phyloP scores from a whole-genome alignment of 2,797 vertebrate species.

The Micropoecilia bifurca region DNA sequence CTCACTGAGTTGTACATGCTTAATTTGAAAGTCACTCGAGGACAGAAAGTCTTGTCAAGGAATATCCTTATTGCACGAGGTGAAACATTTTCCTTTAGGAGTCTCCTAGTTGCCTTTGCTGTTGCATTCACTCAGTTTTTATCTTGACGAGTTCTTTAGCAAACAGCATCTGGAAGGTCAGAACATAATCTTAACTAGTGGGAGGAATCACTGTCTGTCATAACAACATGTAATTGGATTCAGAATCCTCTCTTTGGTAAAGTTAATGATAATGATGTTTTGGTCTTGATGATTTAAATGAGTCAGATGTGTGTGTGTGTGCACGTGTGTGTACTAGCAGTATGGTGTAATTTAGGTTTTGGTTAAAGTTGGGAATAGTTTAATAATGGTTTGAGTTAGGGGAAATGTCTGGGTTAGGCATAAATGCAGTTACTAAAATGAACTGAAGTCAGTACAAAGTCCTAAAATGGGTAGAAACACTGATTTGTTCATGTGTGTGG shows the following conservation, averaged over 20 bases:
- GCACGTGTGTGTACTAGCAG: no score
- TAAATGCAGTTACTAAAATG: no score
- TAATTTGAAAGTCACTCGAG: conserved; percentile 36
- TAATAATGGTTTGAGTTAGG: no score
- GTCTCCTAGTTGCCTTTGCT: conserved; percentile 20
- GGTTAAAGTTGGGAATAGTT: no score
- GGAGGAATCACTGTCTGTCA: conserved; percentile 30
- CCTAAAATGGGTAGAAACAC: not conserved
- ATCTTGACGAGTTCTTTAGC: conserved; percentile 9
- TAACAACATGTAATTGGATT: conserved; percentile 33
- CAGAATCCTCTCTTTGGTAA: not conserved
- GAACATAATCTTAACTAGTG: conserved; percentile 12
- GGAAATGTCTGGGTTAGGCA: no score
- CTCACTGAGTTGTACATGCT: conserved; percentile 31
- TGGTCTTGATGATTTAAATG: not conserved
- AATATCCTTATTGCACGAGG: conserved; percentile 45
- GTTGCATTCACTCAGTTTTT: conserved; percentile 30
- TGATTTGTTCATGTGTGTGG: not conserved
- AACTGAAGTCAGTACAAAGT: no score
- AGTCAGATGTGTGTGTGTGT: not conserved
- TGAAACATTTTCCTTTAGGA: conserved; percentile 33
- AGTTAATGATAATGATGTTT: not conserved
- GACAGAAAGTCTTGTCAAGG: conserved; percentile 46
- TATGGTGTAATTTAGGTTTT: no score
- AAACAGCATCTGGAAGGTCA: conserved; percentile 1